Percentiles rank a stretch among this genome's conserved stretches.
These are phyloP conservation scores for Intellagama lesueurii DNA, from an alignment of 2,797 vertebrate species.

Conservation along the genomic window DNA sequence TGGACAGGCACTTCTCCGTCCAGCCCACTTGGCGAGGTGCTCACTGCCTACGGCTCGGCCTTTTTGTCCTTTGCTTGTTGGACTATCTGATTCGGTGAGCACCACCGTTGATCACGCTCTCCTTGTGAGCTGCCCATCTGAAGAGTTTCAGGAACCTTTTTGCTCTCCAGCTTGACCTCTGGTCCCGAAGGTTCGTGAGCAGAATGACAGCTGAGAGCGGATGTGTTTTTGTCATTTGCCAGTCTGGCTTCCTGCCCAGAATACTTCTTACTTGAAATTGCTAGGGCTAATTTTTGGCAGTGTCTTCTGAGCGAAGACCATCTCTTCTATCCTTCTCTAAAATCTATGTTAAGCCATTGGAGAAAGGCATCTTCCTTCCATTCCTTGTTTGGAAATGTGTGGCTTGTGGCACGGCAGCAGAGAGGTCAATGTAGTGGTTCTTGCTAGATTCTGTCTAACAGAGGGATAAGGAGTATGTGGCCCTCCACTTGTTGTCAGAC, in stretches of 20 bases:
- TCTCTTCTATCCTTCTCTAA: not conserved
- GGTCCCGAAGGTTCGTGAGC: conserved; percentile 8
- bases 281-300: not conserved
- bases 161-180: not conserved
- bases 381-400: not conserved
- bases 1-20: conserved; percentile 15
- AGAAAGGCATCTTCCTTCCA: not conserved
- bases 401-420: conserved; percentile 17
- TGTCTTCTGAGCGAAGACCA: not conserved
- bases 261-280: not conserved
- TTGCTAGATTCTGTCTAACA: not conserved
- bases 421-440: not conserved
- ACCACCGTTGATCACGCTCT: not conserved
- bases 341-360: not conserved
- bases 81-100: conserved; percentile 12
- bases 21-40: not conserved
- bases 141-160: not conserved
- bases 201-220: not conserved
- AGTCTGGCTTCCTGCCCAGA: not conserved
- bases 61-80: conserved; percentile 31
- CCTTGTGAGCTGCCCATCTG: conserved; percentile 1
- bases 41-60: not conserved
- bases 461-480: not conserved
- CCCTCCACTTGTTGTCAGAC: not conserved
- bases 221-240: not conserved